These are phyloP conservation scores for Psittacula cyanocephala DNA, from an alignment of 2,113 vertebrate genomes.

Conservation along the genomic window DNA sequence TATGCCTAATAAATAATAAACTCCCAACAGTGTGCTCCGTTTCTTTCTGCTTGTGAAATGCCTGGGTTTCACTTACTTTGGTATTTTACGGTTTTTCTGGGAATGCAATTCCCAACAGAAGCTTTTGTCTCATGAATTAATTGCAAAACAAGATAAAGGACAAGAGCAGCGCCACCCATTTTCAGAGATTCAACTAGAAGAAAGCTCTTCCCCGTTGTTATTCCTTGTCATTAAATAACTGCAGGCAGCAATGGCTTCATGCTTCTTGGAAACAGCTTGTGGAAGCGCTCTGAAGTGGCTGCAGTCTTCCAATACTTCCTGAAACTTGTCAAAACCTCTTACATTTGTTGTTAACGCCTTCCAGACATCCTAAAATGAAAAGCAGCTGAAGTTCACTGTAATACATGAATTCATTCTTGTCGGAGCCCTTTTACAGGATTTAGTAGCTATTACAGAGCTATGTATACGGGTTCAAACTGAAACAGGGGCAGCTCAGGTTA, in stretches of 20 bases:
- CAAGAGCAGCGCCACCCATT: background rate
- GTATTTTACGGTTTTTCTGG: slow-evolving; percentile 55
- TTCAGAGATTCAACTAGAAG: background rate
- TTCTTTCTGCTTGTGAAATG: background rate
- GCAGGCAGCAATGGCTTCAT: background rate
- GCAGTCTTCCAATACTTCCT: background rate
- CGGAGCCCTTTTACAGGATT: background rate
- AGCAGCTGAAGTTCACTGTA: background rate
- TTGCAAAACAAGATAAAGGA: background rate
- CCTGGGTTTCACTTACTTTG: slow-evolving; percentile 13
- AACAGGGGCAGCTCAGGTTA: background rate
- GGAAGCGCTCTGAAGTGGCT: background rate
- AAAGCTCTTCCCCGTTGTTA: background rate
- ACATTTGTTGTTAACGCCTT: background rate
- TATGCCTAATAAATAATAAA: background rate
- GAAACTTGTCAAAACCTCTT: background rate
- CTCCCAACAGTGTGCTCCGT: background rate
- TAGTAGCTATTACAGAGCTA: background rate
- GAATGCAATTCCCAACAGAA: background rate
- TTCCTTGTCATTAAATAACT: background rate
- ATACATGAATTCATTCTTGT: background rate
- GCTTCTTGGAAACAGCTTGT: background rate
- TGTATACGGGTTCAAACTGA: background rate
- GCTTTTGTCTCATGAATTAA: background rate
- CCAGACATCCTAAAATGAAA: background rate